phyloP scores from a whole-genome alignment of 2,113 vertebrate genomes.

The Scortum barcoo region DNA sequence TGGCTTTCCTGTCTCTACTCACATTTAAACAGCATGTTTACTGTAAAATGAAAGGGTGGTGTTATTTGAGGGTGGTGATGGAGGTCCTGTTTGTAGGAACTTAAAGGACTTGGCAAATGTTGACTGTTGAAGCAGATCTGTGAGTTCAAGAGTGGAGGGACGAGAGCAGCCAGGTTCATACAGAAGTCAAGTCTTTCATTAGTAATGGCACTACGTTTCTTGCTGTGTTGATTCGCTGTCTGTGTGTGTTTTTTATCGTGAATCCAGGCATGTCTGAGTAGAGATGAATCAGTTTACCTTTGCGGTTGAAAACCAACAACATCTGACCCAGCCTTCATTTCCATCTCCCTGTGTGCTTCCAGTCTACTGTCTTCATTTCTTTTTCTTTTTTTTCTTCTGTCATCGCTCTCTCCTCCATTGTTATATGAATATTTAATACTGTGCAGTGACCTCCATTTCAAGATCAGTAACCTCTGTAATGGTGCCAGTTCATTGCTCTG shows the following conservation, averaged over 20 bases:
- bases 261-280: background rate
- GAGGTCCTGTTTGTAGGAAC: background rate
- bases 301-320: background rate
- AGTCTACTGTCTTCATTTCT: background rate
- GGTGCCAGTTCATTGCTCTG: conserved; percentile 1
- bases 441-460: conserved; percentile 28
- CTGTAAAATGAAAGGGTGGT: background rate
- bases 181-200: conserved; percentile 9
- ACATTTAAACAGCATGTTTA: background rate
- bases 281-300: background rate
- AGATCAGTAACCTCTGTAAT: conserved; percentile 19
- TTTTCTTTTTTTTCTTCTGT: background rate
- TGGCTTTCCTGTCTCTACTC: background rate
- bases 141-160: background rate
- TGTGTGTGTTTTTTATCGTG: background rate
- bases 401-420: background rate
- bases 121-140: conserved; percentile 12
- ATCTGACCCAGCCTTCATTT: background rate
- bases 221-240: background rate
- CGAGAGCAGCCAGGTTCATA: background rate
- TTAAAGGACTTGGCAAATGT: background rate
- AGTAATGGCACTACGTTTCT: background rate
- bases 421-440: conserved; percentile 17
- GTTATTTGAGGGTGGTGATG: background rate
- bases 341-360: background rate